phyloP scores from a whole-genome alignment of 2,113 vertebrate genomes.

The Dromiciops gliroides region DNA sequence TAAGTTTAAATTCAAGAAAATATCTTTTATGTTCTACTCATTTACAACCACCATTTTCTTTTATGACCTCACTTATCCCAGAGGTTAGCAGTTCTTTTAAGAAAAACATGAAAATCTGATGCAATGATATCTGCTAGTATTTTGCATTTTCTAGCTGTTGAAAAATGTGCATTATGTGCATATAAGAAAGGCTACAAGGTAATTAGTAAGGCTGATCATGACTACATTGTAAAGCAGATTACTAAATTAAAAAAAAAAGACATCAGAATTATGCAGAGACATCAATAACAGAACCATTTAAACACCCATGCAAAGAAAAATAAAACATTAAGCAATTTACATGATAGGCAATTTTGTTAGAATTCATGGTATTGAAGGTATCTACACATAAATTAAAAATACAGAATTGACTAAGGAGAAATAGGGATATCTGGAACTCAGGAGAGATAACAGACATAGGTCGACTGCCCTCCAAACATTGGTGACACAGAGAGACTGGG shows the following conservation, averaged over 20 bases:
- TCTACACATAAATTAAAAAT: conserved; percentile 73
- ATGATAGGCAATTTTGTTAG: conserved; percentile 78
- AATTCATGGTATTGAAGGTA: conserved; percentile 78
- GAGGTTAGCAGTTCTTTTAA: conserved; percentile 88
- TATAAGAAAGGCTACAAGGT: conserved; percentile 91
- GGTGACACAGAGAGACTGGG: conserved; percentile 73
- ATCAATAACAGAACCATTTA: conserved; percentile 87
- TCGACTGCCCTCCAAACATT: conserved; percentile 63
- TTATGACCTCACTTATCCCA: conserved; percentile 86
- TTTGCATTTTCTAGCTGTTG: conserved; percentile 87
- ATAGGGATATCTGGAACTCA: conserved; percentile 69
- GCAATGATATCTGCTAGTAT: conserved; percentile 86
- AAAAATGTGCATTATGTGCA: conserved; percentile 89
- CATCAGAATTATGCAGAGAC: conserved; percentile 83
- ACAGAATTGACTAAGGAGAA: conserved; percentile 72
- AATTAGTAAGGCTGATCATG: conserved; percentile 89
- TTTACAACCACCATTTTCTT: conserved; percentile 88
- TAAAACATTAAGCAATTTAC: conserved; percentile 80
- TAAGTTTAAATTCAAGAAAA: conserved; percentile 92
- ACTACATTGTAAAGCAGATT: conserved; percentile 86
- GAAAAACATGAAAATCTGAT: conserved; percentile 88
- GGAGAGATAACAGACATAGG: not conserved
- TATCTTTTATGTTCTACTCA: conserved; percentile 91
- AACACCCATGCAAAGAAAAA: conserved; percentile 87
- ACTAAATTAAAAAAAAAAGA: conserved; percentile 84